A percentile compares a stretch with the other conserved stretches of the same genome.
phyloP scores from a whole-genome alignment of 1,140 invertebrate genomes.

The Drosophila bocki region DNA sequence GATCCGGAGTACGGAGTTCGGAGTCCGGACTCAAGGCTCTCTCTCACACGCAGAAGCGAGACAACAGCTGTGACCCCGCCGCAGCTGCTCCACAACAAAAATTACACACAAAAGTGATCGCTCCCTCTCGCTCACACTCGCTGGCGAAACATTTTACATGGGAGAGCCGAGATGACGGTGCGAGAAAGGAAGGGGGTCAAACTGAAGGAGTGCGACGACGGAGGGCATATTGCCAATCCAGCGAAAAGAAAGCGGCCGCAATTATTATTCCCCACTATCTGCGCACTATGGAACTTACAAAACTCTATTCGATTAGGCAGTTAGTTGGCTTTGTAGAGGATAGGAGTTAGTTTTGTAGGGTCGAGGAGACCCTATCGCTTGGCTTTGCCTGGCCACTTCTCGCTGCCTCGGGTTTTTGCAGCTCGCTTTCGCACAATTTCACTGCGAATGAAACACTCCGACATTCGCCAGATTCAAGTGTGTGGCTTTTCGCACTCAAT shows the following conservation, averaged over 20 bases:
- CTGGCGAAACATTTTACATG: conserved; percentile 44
- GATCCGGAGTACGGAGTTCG: conserved; percentile 23
- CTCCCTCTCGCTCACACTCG: conserved; percentile 23
- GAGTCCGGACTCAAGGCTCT: conserved; percentile 35
- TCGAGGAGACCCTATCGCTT: conserved; percentile 45
- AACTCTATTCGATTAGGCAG: neutral
- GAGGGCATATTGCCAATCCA: conserved; percentile 34
- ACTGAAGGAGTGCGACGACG: conserved; percentile 28
- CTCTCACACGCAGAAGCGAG: conserved; percentile 61
- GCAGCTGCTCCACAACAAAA: conserved; percentile 71
- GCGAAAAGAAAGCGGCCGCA: conserved; percentile 46
- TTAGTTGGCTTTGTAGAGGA: conserved; percentile 6
- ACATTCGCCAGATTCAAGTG: conserved; percentile 22
- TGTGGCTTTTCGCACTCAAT: conserved; percentile 28
- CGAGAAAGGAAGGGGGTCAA: conserved; percentile 29
- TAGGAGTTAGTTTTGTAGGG: conserved; percentile 5
- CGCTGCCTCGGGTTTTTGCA: conserved; percentile 37
- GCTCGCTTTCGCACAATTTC: conserved; percentile 45
- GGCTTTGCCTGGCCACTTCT: conserved; percentile 39
- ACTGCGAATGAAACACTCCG: conserved; percentile 26
- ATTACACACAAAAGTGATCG: conserved; percentile 59
- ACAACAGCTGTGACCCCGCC: conserved; percentile 65
- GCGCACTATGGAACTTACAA: conserved; percentile 18
- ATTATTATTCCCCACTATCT: conserved; percentile 4
- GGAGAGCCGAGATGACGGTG: conserved; percentile 35